Conservation (phyloP, 2,888 invertebrate species). For the Rhingia campestris region DNA sequence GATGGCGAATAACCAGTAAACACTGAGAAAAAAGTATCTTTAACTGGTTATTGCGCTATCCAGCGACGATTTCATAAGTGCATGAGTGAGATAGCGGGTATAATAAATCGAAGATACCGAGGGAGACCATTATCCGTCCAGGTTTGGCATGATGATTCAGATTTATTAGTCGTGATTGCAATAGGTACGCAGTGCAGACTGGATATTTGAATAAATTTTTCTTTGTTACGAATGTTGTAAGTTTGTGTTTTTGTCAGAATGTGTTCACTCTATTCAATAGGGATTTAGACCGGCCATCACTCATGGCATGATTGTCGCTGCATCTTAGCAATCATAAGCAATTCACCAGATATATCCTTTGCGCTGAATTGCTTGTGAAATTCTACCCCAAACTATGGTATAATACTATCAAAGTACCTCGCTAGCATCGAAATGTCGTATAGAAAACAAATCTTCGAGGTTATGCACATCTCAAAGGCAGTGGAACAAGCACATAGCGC, state of each 20-base stretch:
- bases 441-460: constrained; percentile 69
- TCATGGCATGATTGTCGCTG: background rate
- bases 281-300: no score
- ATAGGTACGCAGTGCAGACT: constrained; percentile 6
- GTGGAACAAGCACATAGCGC: constrained; percentile 62
- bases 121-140: constrained; percentile 51
- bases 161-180: constrained; percentile 34
- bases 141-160: constrained; percentile 51
- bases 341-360: constrained; percentile 38
- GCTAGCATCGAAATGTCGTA: constrained; percentile 56
- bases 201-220: constrained; percentile 2
- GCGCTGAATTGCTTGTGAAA: constrained; percentile 81
- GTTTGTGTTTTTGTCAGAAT: no score
- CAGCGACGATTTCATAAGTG: constrained; percentile 68
- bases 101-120: constrained; percentile 66
- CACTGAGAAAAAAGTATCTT: constrained; percentile 61
- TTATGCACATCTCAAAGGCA: constrained; percentile 67
- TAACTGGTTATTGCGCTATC: constrained; percentile 65
- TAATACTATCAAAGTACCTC: constrained; percentile 78
- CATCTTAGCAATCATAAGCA: constrained; percentile 1
- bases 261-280: no score
- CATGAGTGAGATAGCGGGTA: constrained; percentile 68
- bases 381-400: constrained; percentile 82
- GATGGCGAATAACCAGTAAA: constrained; percentile 47
- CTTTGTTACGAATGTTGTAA: background rate